phyloP scores from a whole-genome alignment of 2,797 vertebrate species.

The Bradypus variegatus region DNA sequence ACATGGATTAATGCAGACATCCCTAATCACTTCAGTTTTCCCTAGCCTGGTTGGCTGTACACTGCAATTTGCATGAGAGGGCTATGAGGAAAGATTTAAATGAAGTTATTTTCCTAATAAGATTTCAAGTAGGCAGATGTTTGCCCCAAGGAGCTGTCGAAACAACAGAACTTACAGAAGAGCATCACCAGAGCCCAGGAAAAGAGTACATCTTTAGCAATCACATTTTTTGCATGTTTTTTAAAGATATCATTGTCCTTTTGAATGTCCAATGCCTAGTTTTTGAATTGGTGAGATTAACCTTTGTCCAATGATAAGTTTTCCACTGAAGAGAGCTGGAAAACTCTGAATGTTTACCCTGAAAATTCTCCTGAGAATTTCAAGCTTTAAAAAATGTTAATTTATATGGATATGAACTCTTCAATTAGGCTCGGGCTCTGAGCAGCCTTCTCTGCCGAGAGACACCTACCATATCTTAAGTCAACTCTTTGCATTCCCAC shows the following conservation, averaged over 20 bases:
- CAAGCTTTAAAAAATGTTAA: slow-evolving; percentile 71
- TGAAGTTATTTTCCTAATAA: slow-evolving; percentile 64
- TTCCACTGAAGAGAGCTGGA: slow-evolving; percentile 38
- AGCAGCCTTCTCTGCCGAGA: slow-evolving; percentile 66
- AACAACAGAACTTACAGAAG: slow-evolving; percentile 56
- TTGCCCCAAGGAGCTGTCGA: slow-evolving; percentile 58
- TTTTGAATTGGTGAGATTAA: slow-evolving; percentile 31
- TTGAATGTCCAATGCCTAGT: slow-evolving; percentile 29
- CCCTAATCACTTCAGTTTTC: slow-evolving; percentile 12
- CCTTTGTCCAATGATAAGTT: slow-evolving; percentile 44
- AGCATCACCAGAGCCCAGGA: slow-evolving; percentile 43
- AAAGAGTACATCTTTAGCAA: slow-evolving; percentile 7
- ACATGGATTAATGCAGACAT: slow-evolving; percentile 38
- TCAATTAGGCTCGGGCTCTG: slow-evolving; percentile 68
- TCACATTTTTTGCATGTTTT: slow-evolving; percentile 35
- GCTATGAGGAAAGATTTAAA: slow-evolving; percentile 58
- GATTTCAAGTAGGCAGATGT: slow-evolving; percentile 59
- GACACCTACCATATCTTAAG: slow-evolving; percentile 73
- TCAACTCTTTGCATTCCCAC: slow-evolving; percentile 69
- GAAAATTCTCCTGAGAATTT: slow-evolving; percentile 60
- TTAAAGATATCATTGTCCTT: not conserved
- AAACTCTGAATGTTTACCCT: slow-evolving; percentile 43
- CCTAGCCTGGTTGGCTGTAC: not conserved
- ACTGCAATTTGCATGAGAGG: slow-evolving; percentile 41
- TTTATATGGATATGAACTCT: slow-evolving; percentile 70